Evolutionary conservation across 1,140 invertebrate species (phyloP).

Genomic region (Megalonaias nervosa): DNA sequence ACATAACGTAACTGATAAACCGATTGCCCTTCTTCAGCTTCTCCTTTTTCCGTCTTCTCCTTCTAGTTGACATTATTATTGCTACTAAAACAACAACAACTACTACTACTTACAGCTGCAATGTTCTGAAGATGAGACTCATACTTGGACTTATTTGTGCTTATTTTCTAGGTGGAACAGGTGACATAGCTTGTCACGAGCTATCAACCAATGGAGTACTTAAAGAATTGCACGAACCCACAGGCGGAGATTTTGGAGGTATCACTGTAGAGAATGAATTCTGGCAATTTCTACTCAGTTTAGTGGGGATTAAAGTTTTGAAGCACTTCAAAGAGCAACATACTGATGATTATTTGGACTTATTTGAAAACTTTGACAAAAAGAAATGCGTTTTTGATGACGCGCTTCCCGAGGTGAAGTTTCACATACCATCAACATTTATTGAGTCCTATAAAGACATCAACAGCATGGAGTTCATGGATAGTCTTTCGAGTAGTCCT

Average conservation of each 20-base stretch:
- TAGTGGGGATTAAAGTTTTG: constrained; percentile 24
- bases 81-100: too few relatives aligned
- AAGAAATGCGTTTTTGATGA: constrained; percentile 26
- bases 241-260: constrained; percentile 36
- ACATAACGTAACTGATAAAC: too few relatives aligned
- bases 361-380: constrained; percentile 26
- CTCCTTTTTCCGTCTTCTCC: too few relatives aligned
- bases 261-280: constrained; percentile 32
- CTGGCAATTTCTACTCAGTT: constrained; percentile 4
- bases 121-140: too few relatives aligned
- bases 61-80: too few relatives aligned
- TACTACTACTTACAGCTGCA: too few relatives aligned
- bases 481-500: background rate
- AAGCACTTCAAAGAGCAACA: constrained; percentile 12
- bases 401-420: constrained; percentile 1
- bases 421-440: constrained; percentile 18
- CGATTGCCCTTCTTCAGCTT: too few relatives aligned
- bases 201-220: constrained; percentile 17
- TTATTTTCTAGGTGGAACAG: too few relatives aligned
- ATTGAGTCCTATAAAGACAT: constrained; percentile 1
- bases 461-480: constrained; percentile 7
- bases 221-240: constrained; percentile 27
- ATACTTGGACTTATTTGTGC: too few relatives aligned
- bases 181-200: too few relatives aligned
- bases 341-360: constrained; percentile 13